Evolutionary conservation across 2,113 vertebrate species (phyloP).

Genomic region (Odobenus rosmarus): DNA sequence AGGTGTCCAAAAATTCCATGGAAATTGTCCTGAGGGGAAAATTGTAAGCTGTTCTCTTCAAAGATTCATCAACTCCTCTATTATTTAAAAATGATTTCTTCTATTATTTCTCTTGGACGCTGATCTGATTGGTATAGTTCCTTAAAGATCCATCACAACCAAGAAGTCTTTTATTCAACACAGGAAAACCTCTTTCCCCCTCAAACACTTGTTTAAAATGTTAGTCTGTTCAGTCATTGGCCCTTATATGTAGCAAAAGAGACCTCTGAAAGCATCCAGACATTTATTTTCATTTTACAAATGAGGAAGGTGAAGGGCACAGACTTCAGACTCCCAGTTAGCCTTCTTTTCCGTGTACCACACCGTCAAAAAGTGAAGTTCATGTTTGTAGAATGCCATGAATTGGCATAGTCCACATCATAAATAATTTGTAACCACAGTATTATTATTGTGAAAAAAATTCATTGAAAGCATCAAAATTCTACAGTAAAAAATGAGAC

Average conservation of each 20-base stretch:
- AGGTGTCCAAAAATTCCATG: neutral
- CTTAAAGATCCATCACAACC: neutral
- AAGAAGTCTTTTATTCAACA: neutral
- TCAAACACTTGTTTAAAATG: constrained; percentile 6
- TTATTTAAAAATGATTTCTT: neutral
- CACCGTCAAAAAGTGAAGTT: neutral
- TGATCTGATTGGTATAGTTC: neutral
- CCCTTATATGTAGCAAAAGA: neutral
- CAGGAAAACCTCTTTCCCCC: neutral
- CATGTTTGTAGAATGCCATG: neutral
- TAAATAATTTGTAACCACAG: neutral
- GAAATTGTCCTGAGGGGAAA: neutral
- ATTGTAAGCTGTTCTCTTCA: neutral
- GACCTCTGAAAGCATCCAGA: neutral
- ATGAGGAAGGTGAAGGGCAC: neutral
- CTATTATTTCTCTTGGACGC: neutral
- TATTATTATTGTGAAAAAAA: constrained; percentile 15
- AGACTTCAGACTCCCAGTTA: neutral
- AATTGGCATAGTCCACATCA: neutral
- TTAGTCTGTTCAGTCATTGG: neutral
- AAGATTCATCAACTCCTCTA: neutral
- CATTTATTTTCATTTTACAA: constrained; percentile 29
- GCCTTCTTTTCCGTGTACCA: neutral
- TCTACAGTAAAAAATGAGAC: neutral
- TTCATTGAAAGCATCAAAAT: neutral